Percentiles rank a stretch among this genome's conserved stretches.
Evolutionary conservation across 2,888 invertebrate species (phyloP).

Genomic region (Cenopis cana): DNA sequence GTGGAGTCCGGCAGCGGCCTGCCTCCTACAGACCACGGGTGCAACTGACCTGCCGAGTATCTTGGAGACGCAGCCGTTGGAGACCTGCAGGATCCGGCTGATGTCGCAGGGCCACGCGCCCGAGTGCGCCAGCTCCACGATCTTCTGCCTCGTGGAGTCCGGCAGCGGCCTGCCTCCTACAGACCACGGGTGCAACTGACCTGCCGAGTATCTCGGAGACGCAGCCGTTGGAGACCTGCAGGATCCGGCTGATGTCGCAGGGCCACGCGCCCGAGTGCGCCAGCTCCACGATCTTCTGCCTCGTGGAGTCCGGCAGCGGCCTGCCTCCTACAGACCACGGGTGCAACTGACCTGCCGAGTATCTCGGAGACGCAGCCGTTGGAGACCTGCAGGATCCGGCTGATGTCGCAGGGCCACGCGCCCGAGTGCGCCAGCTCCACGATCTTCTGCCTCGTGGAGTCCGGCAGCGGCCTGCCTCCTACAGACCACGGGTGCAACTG

Average conservation of each 20-base stretch:
- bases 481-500: conserved; percentile 91
- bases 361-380: conserved; percentile 99
- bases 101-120: conserved; percentile 99
- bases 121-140: conserved; percentile 98
- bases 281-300: conserved; percentile 99
- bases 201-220: conserved; percentile 99
- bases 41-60: conserved; percentile 94
- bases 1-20: conserved; percentile 99
- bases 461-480: conserved; percentile 98
- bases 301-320: conserved; percentile 98
- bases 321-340: conserved; percentile 96
- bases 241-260: conserved; percentile 99
- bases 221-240: conserved; percentile 99
- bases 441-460: conserved; percentile 98
- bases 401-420: conserved; percentile 99
- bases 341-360: conserved; percentile 93
- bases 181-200: conserved; percentile 79
- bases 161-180: conserved; percentile 76
- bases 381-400: conserved; percentile 98
- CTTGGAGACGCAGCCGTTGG: conserved; percentile 99
- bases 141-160: conserved; percentile 98
- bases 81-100: conserved; percentile 98
- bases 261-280: conserved; percentile 98
- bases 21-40: conserved; percentile 97
- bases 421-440: conserved; percentile 99